Base-by-base conservation (phyloP, 2,113 vertebrate species). In the Pongo abelii region DNA sequence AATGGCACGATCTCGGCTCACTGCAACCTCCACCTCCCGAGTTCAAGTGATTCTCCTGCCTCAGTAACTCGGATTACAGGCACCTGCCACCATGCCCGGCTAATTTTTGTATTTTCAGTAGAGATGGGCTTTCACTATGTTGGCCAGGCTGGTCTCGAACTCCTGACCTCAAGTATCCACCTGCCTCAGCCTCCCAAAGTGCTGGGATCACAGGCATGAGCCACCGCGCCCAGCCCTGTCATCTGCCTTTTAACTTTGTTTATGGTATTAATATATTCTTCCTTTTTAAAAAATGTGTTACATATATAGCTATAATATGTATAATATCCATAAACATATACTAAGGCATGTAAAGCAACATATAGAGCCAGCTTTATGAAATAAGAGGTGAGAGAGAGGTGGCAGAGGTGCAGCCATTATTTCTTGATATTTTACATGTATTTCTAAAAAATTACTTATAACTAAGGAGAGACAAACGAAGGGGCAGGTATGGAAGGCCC, bases 281-380 rank as follows among this genome's bases (percentile, higher is more conserved):
- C 11, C 57, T 13, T 11, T 64, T 30, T 30, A 92, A 93, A 59
- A 59, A 59, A 90, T 94, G 98, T 97, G 98, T 98, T 96, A 98
- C 97, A 97, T 94, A 96, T 61, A 75, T 35, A 97, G 92, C 98
- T 97, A 94, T 97, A 98, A 98, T 88, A 97, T 94, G 98, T 97
- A 96, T 95, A 98, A 98, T 98, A 98, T 98, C 93, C 98, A 98
- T 97, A 97, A 98, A 99, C 98, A 99, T 98, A 98, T 98, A 99
- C 99, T 99, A 99, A 99, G 98, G 98, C 99, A 98, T 99, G 98
- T 98, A 97, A 98, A 99, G 98, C 98, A 98, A 98, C 98, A 98
- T 98, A 98, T 98, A 98, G 98, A 98, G 96, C 96, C 98, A 98
- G 98, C 98, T 99, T 98, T 97, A 98, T 98, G 98, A 98, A 97